Evolutionary conservation across 2,797 vertebrate species (phyloP).

Genomic region (Microtus agrestis): DNA sequence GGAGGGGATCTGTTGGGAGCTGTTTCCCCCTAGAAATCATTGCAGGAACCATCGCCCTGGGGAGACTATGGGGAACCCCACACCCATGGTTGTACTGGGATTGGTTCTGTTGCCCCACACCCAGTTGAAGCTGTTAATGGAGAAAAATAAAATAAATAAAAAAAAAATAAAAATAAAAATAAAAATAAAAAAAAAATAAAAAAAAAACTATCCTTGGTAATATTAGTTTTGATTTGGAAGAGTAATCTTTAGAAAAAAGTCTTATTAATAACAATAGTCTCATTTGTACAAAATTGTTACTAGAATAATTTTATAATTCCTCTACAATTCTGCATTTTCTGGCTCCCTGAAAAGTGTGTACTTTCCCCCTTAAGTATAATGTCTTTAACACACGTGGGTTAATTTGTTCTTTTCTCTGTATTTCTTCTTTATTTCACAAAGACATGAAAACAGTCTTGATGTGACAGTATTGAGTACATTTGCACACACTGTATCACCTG

Average conservation of each 20-base stretch:
- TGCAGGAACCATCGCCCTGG: too few species aligned
- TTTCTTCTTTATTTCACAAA: background rate
- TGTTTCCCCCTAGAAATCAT: too few species aligned
- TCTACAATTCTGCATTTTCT: background rate
- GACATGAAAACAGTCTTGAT: background rate
- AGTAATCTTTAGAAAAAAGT: background rate
- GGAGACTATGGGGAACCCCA: too few species aligned
- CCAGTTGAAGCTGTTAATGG: too few species aligned
- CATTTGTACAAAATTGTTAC: background rate
- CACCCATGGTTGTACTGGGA: too few species aligned
- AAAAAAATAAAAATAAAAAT: too few species aligned
- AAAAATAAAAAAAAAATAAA: too few species aligned
- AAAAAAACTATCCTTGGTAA: background rate
- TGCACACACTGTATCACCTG: background rate
- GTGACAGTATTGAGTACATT: background rate
- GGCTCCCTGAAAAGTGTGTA: background rate
- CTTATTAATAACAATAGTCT: background rate
- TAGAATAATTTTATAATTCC: background rate
- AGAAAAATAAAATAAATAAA: too few species aligned
- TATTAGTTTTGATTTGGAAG: background rate
- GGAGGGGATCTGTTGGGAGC: too few species aligned
- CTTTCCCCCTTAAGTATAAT: background rate
- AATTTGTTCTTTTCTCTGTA: background rate
- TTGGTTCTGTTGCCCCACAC: too few species aligned
- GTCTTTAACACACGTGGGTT: background rate